A percentile compares a stretch with the other conserved stretches of the same genome.
Evolutionary conservation across 2,113 vertebrate species (phyloP).

Genomic region (Alaudala cheleensis): DNA sequence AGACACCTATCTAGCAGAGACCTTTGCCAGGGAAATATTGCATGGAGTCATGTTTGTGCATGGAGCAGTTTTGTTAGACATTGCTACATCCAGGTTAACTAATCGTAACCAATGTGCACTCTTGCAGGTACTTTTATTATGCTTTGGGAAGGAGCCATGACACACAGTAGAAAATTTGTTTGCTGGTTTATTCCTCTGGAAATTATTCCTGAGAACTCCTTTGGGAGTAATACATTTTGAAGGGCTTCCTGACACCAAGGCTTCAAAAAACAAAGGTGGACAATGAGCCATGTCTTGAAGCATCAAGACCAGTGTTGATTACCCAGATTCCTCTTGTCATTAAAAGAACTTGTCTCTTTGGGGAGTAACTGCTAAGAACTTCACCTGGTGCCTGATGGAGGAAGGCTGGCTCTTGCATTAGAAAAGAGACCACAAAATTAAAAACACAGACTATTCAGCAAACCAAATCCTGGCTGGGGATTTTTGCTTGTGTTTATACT

Average conservation of each 20-base stretch:
- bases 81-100: background rate
- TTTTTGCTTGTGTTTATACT: background rate
- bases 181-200: background rate
- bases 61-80: background rate
- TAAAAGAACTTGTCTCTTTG: background rate
- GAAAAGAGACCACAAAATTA: background rate
- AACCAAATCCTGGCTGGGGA: background rate
- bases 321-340: background rate
- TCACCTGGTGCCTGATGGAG: background rate
- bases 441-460: background rate
- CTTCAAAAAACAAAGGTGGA: background rate
- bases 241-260: background rate
- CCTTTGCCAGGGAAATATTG: background rate
- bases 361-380: background rate
- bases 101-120: background rate
- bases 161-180: background rate
- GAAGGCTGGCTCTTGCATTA: background rate
- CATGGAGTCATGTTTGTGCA: rapidly evolving
- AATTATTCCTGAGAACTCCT: background rate
- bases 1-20: background rate
- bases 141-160: background rate
- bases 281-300: background rate
- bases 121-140: background rate
- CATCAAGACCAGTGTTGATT: background rate
- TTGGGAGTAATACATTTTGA: background rate